Evolutionary conservation across 2,888 invertebrate species (phyloP).

Genomic region (Andrena bicolor): DNA sequence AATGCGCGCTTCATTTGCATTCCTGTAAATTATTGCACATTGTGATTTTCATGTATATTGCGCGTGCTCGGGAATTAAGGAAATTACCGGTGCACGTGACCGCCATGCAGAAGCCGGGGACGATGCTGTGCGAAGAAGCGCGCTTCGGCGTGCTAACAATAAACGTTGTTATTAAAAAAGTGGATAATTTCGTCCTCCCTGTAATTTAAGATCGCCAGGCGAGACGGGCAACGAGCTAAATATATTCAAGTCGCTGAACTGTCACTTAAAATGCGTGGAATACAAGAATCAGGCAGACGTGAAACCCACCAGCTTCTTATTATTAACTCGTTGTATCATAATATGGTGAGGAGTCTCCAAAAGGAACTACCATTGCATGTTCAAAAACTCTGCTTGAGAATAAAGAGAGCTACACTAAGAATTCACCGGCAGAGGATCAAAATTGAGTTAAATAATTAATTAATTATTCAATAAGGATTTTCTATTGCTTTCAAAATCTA

Average conservation of each 20-base stretch:
- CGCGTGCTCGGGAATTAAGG: constrained; percentile 52
- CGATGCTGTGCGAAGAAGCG: not conserved
- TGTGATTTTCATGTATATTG: constrained; percentile 55
- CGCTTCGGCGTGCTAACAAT: constrained; percentile 29
- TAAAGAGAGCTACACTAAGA: not conserved
- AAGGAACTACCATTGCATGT: not conserved
- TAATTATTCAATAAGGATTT: too few relatives aligned
- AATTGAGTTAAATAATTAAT: too few relatives aligned
- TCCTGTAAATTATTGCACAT: constrained; percentile 28
- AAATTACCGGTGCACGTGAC: constrained; percentile 59
- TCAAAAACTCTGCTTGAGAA: not conserved
- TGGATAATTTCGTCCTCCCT: constrained; percentile 39
- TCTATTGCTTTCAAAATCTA: too few relatives aligned
- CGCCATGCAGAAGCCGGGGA: constrained; percentile 22
- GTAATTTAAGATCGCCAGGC: constrained; percentile 18
- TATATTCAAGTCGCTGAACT: constrained; percentile 9
- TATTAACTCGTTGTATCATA: too few relatives aligned
- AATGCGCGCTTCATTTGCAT: constrained; percentile 10
- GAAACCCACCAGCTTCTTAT: too few relatives aligned
- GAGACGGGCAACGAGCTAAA: constrained; percentile 27
- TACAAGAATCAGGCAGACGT: too few relatives aligned
- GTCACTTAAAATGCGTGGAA: too few relatives aligned
- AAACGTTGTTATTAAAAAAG: constrained; percentile 48
- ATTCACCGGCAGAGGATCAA: not conserved
- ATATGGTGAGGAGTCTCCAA: not conserved